Percentiles rank a stretch among this genome's conserved stretches.
Evolutionary conservation across 1,140 invertebrate genomes (phyloP).

Genomic region (Platorchestia sp.): DNA sequence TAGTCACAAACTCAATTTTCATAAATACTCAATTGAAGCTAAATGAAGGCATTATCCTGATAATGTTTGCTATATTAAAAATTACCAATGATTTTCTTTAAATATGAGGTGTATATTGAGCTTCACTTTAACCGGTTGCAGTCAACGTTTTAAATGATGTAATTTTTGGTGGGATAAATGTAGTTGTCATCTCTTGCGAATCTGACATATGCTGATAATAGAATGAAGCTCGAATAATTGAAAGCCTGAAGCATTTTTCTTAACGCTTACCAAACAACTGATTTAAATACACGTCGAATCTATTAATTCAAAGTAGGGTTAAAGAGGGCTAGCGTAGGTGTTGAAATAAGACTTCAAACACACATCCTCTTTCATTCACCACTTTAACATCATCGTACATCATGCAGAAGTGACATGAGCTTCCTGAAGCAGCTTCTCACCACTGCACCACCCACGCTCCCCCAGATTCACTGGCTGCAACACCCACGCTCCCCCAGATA

Average conservation of each 20-base stretch:
- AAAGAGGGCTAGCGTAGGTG: neutral
- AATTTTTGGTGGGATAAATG: neutral
- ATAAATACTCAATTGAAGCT: too few relatives aligned
- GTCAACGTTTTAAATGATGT: too few relatives aligned
- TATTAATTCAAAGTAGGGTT: neutral
- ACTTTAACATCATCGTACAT: neutral
- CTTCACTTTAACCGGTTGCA: too few relatives aligned
- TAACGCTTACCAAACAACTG: neutral
- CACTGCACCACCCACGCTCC: neutral
- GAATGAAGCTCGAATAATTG: neutral
- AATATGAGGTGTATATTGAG: too few relatives aligned
- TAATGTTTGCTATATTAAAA: too few relatives aligned
- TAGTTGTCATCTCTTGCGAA: neutral
- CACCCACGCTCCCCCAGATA: neutral
- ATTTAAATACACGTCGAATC: neutral
- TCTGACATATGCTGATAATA: neutral
- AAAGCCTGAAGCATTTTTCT: neutral
- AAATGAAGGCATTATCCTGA: too few relatives aligned
- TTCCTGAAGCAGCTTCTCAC: too few relatives aligned
- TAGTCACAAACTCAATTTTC: too few relatives aligned
- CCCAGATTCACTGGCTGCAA: too few relatives aligned
- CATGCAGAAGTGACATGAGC: neutral
- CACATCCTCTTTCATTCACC: neutral
- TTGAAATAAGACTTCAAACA: neutral
- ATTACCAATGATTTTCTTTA: too few relatives aligned